Evolutionary conservation across 2,888 invertebrate genomes (phyloP).

Genomic region (Eumerus sabulonum): DNA sequence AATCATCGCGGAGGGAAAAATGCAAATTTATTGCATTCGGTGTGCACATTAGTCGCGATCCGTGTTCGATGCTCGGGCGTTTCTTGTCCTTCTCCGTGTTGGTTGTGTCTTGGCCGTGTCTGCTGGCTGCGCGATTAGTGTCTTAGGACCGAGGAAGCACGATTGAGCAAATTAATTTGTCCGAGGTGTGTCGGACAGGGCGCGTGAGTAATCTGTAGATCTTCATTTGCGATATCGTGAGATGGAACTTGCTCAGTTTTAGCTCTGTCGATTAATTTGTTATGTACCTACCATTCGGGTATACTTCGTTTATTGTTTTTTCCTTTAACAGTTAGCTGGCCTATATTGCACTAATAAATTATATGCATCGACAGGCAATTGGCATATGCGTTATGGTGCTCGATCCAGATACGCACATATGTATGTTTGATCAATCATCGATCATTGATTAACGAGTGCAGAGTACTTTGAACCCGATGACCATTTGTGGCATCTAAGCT

Average conservation of each 20-base stretch:
- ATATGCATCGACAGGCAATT: conserved; percentile 35
- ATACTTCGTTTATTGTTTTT: conserved; percentile 22
- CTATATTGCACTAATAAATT: conserved; percentile 5
- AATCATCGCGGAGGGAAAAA: conserved; percentile 61
- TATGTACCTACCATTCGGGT: neutral
- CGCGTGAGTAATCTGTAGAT: conserved; percentile 65
- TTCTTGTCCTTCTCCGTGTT: conserved; percentile 52
- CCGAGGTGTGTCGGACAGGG: conserved; percentile 62
- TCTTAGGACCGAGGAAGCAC: conserved; percentile 10
- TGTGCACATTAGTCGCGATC: conserved; percentile 65
- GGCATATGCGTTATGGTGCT: conserved; percentile 13
- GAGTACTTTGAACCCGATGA: conserved; percentile 15
- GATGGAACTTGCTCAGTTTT: neutral
- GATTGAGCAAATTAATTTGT: conserved; percentile 52
- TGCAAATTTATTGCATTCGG: conserved; percentile 69
- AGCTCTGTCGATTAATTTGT: conserved; percentile 48
- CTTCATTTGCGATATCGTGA: conserved; percentile 39
- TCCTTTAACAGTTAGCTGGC: conserved; percentile 13
- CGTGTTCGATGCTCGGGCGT: conserved; percentile 43
- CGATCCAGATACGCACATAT: conserved; percentile 18
- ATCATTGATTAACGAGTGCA: conserved; percentile 46
- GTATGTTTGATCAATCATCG: conserved; percentile 61
- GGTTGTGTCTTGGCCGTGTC: too few species aligned
- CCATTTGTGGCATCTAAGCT: conserved; percentile 20
- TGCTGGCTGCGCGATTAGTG: neutral